Evolutionary conservation across 2,888 invertebrate genomes (phyloP), one percentile per base, ranked within the genome.

Genomic region (Strigamia transsilvanica): DNA sequence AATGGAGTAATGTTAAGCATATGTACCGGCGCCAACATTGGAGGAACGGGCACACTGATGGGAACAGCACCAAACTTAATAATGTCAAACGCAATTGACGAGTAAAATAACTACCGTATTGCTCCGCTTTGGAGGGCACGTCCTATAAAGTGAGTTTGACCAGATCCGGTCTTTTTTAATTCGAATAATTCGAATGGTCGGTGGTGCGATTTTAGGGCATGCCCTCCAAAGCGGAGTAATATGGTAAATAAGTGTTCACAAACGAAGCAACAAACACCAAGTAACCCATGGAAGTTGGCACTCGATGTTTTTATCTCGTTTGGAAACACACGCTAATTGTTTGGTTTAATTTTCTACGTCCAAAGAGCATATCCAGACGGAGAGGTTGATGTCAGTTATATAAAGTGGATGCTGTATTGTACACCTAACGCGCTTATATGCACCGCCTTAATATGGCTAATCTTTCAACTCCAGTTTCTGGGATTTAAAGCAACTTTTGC

Each of bases 21-120:
- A 13, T 83, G 83, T 34, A 87, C 87, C 83, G 85, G 87, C 1
- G 87, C 88, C n/a, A 88, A 87, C 84, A 85, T 86, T 46, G 88
- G 88, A 9, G 88, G 88, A 0, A 87, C 87, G 9, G 88, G 86
- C 2, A 87, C 87, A 23, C 84, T 88, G 21, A 88, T 88, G 2
- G 88, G 88, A 21, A 87, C 87, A 7, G 87, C 86, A 23, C 87
- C 88, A 15, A 88, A 88, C 84, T 85, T 88, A 23, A 86, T 88
- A 18, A 83, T 88, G 66, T 87, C 87, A 82, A 87, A 87, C 18
- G 85, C 86, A 61, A 85, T 87, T 6, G 87, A 88, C 83, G 84
- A 84, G 86, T 86, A 83, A 82, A 83, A 42, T 12, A 10, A 6
- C 42, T 3, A n/a, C n/a, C n/a, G n/a, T n/a, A n/a, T n/a, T n/a